Evolutionary conservation across 2,113 vertebrate species (phyloP).

Genomic region (Sebastes schlegelii): DNA sequence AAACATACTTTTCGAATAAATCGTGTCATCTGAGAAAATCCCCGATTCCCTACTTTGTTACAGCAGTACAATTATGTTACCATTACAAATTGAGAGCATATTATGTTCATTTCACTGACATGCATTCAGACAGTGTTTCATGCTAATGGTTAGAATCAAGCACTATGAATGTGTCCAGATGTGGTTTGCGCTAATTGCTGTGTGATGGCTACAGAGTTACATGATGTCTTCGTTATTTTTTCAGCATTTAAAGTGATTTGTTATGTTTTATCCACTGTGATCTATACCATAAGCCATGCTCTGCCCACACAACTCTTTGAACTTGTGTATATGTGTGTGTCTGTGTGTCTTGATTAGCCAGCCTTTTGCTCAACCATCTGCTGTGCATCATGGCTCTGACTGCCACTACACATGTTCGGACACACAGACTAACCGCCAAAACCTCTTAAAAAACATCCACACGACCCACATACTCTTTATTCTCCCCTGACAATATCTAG

Average conservation of each 20-base stretch:
- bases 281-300: constrained; percentile 27
- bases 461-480: constrained; percentile 26
- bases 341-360: constrained; percentile 45
- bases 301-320: constrained; percentile 46
- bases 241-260: constrained; percentile 48
- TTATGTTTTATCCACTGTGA: constrained; percentile 39
- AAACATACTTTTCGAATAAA: background rate
- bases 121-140: constrained; percentile 9
- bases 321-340: constrained; percentile 3
- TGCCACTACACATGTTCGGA: constrained; percentile 65
- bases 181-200: constrained; percentile 39
- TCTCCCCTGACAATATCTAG: constrained; percentile 26
- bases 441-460: constrained; percentile 46
- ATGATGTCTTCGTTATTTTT: constrained; percentile 55
- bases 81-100: background rate
- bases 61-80: background rate
- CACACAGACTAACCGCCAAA: constrained; percentile 53
- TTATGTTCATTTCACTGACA: constrained; percentile 16
- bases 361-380: constrained; percentile 65
- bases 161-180: constrained; percentile 32
- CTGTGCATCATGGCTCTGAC: constrained; percentile 64
- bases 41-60: background rate
- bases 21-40: background rate
- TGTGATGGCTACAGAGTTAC: constrained; percentile 9
- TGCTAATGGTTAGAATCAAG: background rate